phyloP scores from a whole-genome alignment of 2,888 invertebrate species.

The Caenorhabditis auriculariae region DNA sequence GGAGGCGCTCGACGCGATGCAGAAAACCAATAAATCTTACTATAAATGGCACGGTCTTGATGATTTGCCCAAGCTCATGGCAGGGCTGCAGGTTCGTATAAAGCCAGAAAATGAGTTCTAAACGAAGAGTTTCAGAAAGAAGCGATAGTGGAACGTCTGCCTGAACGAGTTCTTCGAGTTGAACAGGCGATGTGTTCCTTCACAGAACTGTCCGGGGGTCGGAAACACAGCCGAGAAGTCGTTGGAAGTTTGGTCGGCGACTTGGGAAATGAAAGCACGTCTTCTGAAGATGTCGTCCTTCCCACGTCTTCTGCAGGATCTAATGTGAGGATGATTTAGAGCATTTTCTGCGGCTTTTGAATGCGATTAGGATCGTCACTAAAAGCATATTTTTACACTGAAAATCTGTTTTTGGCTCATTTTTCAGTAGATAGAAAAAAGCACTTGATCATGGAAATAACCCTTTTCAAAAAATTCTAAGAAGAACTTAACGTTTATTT shows the following conservation, averaged over 20 bases:
- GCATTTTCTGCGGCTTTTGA: too few relatives aligned
- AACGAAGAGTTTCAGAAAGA: slow-evolving; percentile 42
- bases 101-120: neutral
- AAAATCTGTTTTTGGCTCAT: too few relatives aligned
- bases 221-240: slow-evolving; percentile 9
- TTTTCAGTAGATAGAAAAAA: too few relatives aligned
- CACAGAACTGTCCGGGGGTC: slow-evolving; percentile 36
- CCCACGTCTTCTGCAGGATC: too few relatives aligned
- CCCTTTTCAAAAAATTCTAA: too few relatives aligned
- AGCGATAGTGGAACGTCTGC: slow-evolving; percentile 52
- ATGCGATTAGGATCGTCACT: too few relatives aligned
- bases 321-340: too few relatives aligned
- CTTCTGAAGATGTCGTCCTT: too few relatives aligned
- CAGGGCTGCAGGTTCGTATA: slow-evolving; percentile 46
- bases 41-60: slow-evolving; percentile 59
- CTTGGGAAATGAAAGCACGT: slow-evolving; percentile 4
- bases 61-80: slow-evolving; percentile 56
- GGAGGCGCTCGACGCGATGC: slow-evolving; percentile 63
- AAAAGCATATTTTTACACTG: too few relatives aligned
- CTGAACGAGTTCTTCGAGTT: slow-evolving; percentile 53
- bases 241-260: slow-evolving; percentile 17
- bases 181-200: slow-evolving; percentile 62
- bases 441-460: too few relatives aligned
- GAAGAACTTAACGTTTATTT: too few relatives aligned
- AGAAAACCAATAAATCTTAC: slow-evolving; percentile 60